Percentiles rank a stretch among this genome's conserved stretches.
Evolutionary conservation across 1,140 invertebrate genomes (phyloP).

Genomic region (Cotesia glomerata): DNA sequence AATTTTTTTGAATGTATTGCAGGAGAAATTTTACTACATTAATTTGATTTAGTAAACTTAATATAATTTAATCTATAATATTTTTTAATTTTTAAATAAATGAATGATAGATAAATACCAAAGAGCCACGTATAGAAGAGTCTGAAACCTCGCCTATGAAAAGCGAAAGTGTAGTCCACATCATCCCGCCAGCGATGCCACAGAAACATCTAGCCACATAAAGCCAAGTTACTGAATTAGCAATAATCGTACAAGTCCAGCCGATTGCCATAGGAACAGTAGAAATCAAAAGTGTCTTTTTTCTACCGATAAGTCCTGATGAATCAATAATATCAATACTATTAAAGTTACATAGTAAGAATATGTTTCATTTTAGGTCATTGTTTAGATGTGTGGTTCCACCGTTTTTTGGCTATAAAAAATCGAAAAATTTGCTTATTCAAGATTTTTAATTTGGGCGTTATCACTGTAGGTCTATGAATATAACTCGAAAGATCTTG

Average conservation of each 20-base stretch:
- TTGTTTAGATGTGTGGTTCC: too few species aligned
- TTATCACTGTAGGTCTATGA: too few species aligned
- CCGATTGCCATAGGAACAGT: constrained; percentile 62
- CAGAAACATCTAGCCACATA: constrained; percentile 64
- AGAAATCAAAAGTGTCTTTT: constrained; percentile 59
- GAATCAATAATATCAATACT: constrained; percentile 21
- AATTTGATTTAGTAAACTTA: too few species aligned
- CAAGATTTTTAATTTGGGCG: too few species aligned
- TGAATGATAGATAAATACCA: constrained; percentile 58
- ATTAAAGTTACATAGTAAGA: background rate
- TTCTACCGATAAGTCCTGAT: constrained; percentile 65
- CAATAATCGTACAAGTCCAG: constrained; percentile 61
- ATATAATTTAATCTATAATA: too few species aligned
- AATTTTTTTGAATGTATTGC: too few species aligned
- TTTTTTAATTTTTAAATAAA: background rate
- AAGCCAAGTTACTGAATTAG: constrained; percentile 51
- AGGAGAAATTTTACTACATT: too few species aligned
- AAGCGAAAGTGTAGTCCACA: constrained; percentile 62
- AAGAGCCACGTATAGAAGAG: constrained; percentile 65
- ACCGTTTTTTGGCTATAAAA: too few species aligned
- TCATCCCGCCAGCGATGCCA: constrained; percentile 65
- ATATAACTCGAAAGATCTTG: too few species aligned
- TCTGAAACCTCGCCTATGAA: constrained; percentile 67
- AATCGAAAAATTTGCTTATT: too few species aligned
- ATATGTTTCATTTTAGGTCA: background rate